These are phyloP conservation scores for Agrochola lychnidis DNA, from an alignment of 2,888 invertebrate species.

Conservation along the genomic window DNA sequence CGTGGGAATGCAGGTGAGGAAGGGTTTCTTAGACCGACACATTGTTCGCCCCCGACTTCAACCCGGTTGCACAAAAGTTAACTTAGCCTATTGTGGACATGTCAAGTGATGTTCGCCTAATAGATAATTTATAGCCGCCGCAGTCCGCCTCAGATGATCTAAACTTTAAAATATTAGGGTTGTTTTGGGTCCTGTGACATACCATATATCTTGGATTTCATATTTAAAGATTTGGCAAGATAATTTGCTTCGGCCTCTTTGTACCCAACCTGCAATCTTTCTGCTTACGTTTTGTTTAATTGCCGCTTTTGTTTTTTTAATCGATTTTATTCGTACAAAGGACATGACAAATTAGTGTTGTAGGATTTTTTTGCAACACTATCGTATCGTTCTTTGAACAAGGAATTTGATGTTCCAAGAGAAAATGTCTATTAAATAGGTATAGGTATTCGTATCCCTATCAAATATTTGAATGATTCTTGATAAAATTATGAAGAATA, in stretches of 20 bases:
- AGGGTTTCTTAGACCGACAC: slow-evolving; percentile 81
- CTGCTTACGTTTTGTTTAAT: slow-evolving; percentile 60
- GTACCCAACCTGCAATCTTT: slow-evolving; percentile 63
- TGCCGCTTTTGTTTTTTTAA: slow-evolving; percentile 60
- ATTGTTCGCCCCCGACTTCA: slow-evolving; percentile 80
- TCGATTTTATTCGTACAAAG: slow-evolving; percentile 54
- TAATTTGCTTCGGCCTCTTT: slow-evolving; percentile 79
- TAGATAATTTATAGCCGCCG: slow-evolving; percentile 89
- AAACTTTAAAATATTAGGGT: slow-evolving; percentile 87
- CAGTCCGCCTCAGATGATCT: slow-evolving; percentile 76
- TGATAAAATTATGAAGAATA: not conserved
- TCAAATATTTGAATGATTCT: not conserved
- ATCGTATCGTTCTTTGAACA: not conserved
- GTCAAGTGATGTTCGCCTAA: slow-evolving; percentile 88
- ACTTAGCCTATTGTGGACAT: slow-evolving; percentile 85
- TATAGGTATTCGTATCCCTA: slow-evolving; percentile 3
- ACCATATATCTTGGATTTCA: slow-evolving; percentile 75
- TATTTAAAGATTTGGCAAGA: slow-evolving; percentile 81
- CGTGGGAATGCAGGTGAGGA: slow-evolving; percentile 90
- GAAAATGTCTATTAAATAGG: not conserved
- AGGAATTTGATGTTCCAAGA: not conserved
- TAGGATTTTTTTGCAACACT: slow-evolving; percentile 20
- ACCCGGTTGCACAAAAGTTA: slow-evolving; percentile 88
- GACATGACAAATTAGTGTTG: slow-evolving; percentile 52
- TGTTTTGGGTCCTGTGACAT: slow-evolving; percentile 77